phyloP scores from a whole-genome alignment of 2,888 invertebrate genomes.

The Patella pellucida region DNA sequence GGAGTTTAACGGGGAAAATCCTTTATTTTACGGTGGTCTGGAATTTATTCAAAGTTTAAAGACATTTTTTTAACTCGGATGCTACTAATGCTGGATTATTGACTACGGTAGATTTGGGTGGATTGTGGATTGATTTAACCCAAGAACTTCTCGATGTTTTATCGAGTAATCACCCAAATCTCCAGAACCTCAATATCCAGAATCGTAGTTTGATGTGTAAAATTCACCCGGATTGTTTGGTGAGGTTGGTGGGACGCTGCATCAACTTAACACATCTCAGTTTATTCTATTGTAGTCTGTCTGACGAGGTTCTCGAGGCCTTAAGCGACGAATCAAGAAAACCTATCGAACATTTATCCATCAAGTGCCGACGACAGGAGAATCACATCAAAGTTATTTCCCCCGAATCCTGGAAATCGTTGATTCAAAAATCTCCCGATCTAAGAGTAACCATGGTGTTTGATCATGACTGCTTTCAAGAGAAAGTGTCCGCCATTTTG shows the following conservation, averaged over 20 bases:
- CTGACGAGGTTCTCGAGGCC: conserved; percentile 58
- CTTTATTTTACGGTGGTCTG: conserved; percentile 66
- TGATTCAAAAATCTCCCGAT: conserved; percentile 46
- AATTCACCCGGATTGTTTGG: conserved; percentile 56
- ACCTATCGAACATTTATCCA: conserved; percentile 54
- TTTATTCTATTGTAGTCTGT: conserved; percentile 58
- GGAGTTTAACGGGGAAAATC: conserved; percentile 60
- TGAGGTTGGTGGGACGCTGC: conserved; percentile 55
- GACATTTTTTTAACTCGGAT: conserved; percentile 57
- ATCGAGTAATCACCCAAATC: conserved; percentile 51
- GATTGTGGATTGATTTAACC: conserved; percentile 58
- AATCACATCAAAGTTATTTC: conserved; percentile 61
- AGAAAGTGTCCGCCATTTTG: conserved; percentile 58
- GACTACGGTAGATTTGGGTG: conserved; percentile 58
- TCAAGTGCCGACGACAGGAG: conserved; percentile 63
- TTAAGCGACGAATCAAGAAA: conserved; percentile 49
- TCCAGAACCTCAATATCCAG: conserved; percentile 63
- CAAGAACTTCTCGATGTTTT: conserved; percentile 61
- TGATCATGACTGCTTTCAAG: conserved; percentile 65
- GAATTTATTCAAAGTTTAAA: conserved; percentile 61
- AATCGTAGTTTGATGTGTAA: conserved; percentile 64
- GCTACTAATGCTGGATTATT: conserved; percentile 31
- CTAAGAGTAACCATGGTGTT: conserved; percentile 64
- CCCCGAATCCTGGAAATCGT: conserved; percentile 53
- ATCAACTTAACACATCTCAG: conserved; percentile 54